Base-by-base conservation (phyloP, 2,888 invertebrate species). In the Odontomyia ornata region DNA sequence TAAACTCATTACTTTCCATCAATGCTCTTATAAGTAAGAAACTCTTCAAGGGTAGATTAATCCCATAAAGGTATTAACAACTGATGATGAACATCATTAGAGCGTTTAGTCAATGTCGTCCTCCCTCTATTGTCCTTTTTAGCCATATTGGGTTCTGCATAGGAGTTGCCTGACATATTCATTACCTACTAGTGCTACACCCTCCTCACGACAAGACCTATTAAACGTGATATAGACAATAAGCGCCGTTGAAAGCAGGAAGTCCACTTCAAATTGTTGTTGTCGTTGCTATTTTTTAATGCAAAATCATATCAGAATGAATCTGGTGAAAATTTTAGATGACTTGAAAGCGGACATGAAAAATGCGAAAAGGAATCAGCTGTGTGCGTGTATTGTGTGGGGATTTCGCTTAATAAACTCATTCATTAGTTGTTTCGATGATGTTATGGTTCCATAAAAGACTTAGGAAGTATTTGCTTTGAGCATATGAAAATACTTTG, bases 31-130 rank as follows among this genome's bases (percentile, higher is more conserved):
- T 18, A 21, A 23, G 25, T 27, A 43, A 52, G n/a, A n/a, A n/a
- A n/a, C n/a, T n/a, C 69, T 28, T 60, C 71, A 71, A 43, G 25
- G 28, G 46, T 60, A 69, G 36, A 75, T 52, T 78, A 79, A 79
- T 79, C 79, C 76, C 65, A 77, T 79, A 77, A 76, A 76, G 77
- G 79, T 79, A 79, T 79, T 79, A 79, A 73, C 75, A 76, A 79
- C 73, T 79, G 72, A 47, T 79, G 79, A 79, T 79, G 77, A 79
- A 79, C 79, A 79, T 79, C 76, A 79, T 79, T 79, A 79, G 76
- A 76, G 43, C 72, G 77, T 75, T 78, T 77, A 57, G 64, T 56
- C 67, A 67, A 52, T 69, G 47, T 47, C 69, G 23, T 47, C 27
- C 3, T 18, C 23, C 47, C 47, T 25, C 27, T 7, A 5, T 13